Evolutionary conservation across 2,797 vertebrate species (phyloP).

Genomic region (Valencia hispanica): DNA sequence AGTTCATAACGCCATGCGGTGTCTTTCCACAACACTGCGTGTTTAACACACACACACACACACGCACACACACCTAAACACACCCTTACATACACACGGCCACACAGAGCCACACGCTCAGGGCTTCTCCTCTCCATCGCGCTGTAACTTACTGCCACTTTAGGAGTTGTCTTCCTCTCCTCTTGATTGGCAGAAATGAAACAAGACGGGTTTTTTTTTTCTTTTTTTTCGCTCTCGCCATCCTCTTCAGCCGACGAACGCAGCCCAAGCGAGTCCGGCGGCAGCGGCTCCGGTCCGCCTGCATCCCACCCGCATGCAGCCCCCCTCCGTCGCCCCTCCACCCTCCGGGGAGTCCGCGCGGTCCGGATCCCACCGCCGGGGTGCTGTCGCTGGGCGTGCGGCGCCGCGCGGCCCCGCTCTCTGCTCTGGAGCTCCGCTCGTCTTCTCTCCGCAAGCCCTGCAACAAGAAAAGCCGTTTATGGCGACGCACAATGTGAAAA

Average conservation of each 20-base stretch:
- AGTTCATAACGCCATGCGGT: conserved; percentile 56
- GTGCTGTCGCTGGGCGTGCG: conserved; percentile 38
- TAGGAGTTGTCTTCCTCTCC: conserved; percentile 84
- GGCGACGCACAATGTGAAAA: conserved; percentile 94
- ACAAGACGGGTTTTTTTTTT: too few relatives aligned
- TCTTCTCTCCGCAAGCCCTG: conserved; percentile 85
- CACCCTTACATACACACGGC: conserved; percentile 26
- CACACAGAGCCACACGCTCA: conserved; percentile 5
- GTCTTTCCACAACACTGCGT: conserved; percentile 72
- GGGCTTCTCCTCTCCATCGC: conserved; percentile 57
- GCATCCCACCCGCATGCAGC: conserved; percentile 44
- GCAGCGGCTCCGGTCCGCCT: conserved; percentile 70
- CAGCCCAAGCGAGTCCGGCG: conserved; percentile 47
- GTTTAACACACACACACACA: conserved; percentile 32
- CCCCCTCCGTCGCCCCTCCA: neutral
- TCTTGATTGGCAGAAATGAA: conserved; percentile 87
- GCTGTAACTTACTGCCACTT: conserved; percentile 89
- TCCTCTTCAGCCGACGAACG: conserved; percentile 11
- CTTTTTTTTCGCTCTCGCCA: conserved; percentile 50
- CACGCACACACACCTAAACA: neutral
- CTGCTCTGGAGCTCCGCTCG: conserved; percentile 76
- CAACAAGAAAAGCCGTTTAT: conserved; percentile 97
- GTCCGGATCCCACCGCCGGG: conserved; percentile 31
- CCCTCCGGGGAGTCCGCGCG: conserved; percentile 76
- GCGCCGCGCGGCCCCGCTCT: conserved; percentile 75